These are phyloP conservation scores for Gymnobelideus leadbeateri DNA, from an alignment of 2,113 vertebrate species.

Conservation along the genomic window DNA sequence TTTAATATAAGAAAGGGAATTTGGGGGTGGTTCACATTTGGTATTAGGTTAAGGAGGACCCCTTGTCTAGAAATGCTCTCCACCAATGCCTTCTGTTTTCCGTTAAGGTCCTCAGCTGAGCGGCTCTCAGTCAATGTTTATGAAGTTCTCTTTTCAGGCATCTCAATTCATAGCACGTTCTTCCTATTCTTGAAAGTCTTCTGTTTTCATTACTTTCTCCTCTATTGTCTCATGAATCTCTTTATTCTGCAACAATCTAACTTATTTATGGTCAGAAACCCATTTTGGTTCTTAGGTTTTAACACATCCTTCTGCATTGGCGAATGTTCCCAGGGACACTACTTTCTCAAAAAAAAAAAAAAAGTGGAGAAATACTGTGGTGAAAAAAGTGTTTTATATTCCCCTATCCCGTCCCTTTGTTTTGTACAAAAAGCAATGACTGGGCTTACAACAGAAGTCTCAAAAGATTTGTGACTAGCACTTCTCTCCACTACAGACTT, in stretches of 20 bases:
- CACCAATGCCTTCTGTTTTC: not conserved
- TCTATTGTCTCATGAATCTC: not conserved
- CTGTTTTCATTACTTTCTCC: not conserved
- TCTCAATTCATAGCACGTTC: not conserved
- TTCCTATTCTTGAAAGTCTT: not conserved
- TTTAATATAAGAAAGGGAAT: not conserved
- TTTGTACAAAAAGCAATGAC: not conserved
- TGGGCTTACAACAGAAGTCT: not conserved
- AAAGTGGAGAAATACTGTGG: not conserved
- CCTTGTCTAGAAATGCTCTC: not conserved
- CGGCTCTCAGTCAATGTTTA: not conserved
- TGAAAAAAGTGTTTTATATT: slow-evolving; percentile 1
- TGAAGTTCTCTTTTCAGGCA: not conserved
- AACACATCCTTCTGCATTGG: not conserved
- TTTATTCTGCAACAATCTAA: not conserved
- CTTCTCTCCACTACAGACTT: not conserved
- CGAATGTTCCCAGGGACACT: not conserved
- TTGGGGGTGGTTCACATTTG: not conserved
- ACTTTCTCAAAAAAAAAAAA: not conserved
- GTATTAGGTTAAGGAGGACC: not conserved
- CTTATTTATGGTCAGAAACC: not conserved
- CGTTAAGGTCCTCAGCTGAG: not conserved
- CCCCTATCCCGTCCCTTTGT: not conserved
- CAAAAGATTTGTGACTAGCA: not conserved
- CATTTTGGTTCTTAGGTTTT: not conserved